Percentiles rank a stretch among this genome's conserved stretches.
phyloP scores from a whole-genome alignment of 2,888 invertebrate species.

The Drosophila pegasa region DNA sequence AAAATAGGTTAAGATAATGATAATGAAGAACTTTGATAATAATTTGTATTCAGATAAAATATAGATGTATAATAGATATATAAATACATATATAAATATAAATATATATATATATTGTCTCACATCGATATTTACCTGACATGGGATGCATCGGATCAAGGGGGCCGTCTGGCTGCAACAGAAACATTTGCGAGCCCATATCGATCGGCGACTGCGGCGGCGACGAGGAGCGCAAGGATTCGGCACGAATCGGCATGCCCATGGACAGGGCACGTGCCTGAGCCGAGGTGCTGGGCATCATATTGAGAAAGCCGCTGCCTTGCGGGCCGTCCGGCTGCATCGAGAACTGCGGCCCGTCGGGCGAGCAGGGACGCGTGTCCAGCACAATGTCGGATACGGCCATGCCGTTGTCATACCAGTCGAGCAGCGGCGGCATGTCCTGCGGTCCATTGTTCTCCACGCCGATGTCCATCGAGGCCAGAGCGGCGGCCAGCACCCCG shows the following conservation, averaged over 20 bases:
- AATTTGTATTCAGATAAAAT: too few relatives aligned
- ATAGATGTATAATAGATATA: too few relatives aligned
- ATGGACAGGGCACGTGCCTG: conserved; percentile 22
- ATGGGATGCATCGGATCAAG: not conserved
- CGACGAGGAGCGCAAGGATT: not conserved
- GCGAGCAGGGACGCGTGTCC: conserved; percentile 7
- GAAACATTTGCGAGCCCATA: not conserved
- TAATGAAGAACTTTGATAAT: too few relatives aligned
- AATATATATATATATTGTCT: too few relatives aligned
- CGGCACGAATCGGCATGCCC: not conserved
- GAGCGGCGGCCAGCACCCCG: not conserved
- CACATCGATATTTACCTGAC: not conserved
- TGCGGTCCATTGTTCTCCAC: not conserved
- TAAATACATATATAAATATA: too few relatives aligned
- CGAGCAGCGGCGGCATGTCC: not conserved
- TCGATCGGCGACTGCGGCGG: not conserved
- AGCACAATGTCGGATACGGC: not conserved
- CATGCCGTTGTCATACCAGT: not conserved
- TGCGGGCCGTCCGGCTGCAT: not conserved
- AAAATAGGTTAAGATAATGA: too few relatives aligned
- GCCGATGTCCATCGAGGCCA: not conserved
- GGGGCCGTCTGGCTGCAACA: not conserved
- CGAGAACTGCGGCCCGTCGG: not conserved
- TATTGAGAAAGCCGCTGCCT: not conserved
- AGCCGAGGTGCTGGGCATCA: conserved; percentile 41